Conservation (phyloP, 2,113 vertebrate genomes). For the Pachycephala philippinensis region DNA sequence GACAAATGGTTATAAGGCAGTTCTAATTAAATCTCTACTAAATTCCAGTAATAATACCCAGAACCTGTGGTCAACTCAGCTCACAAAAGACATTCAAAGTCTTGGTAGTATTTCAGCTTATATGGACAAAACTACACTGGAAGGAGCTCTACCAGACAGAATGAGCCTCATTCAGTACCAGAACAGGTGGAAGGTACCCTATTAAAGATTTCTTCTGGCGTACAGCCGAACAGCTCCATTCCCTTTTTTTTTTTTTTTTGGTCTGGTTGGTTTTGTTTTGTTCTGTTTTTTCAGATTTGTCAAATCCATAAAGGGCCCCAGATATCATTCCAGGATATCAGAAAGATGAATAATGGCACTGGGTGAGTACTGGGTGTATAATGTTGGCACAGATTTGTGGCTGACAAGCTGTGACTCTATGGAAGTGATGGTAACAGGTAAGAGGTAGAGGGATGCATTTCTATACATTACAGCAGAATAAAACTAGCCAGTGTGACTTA, state of each 20-base stretch:
- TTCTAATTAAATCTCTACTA: conserved; percentile 40
- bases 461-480: neutral
- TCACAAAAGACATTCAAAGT: neutral
- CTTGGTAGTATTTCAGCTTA: neutral
- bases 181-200: neutral
- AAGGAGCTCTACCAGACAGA: neutral
- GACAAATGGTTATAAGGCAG: neutral
- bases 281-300: neutral
- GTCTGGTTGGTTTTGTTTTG: fast-evolving
- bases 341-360: neutral
- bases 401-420: neutral
- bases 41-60: neutral
- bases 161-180: neutral
- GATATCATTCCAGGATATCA: neutral
- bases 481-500: neutral
- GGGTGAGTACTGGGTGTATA: neutral
- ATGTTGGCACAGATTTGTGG: neutral
- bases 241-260: fast-evolving
- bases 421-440: neutral
- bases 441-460: neutral
- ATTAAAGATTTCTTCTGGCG: neutral
- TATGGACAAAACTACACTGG: neutral
- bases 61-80: neutral
- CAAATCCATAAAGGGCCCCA: neutral
- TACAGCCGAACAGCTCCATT: neutral